These are phyloP conservation scores for Rotaria sp. DNA, from an alignment of 2,888 invertebrate genomes.

Conservation along the genomic window DNA sequence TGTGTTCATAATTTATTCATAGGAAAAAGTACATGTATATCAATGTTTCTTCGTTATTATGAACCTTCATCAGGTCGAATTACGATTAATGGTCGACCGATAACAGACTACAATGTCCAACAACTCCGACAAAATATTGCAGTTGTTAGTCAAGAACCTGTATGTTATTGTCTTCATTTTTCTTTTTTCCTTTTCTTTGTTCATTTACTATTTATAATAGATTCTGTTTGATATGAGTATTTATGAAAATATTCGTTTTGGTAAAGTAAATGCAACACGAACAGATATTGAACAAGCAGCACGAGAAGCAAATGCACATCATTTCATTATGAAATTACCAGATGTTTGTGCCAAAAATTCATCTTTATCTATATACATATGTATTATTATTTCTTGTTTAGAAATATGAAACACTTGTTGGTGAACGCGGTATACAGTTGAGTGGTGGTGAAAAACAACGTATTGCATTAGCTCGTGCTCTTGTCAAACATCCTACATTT, in stretches of 20 bases:
- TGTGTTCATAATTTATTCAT: not conserved
- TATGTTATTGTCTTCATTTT: slow-evolving; percentile 92
- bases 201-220: slow-evolving; percentile 62
- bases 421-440: too few relatives aligned
- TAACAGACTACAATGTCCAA: slow-evolving; percentile 70
- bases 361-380: not conserved
- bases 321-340: slow-evolving; percentile 69
- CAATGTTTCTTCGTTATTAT: slow-evolving; percentile 84
- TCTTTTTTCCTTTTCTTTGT: slow-evolving; percentile 67
- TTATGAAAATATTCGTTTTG: too few relatives aligned
- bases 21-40: slow-evolving; percentile 88
- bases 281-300: slow-evolving; percentile 76
- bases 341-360: slow-evolving; percentile 44
- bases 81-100: slow-evolving; percentile 73
- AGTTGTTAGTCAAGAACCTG: slow-evolving; percentile 95
- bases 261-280: slow-evolving; percentile 63
- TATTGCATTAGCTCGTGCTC: too few relatives aligned
- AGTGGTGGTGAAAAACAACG: too few relatives aligned
- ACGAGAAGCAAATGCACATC: slow-evolving; percentile 84
- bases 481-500: too few relatives aligned
- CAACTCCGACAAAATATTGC: slow-evolving; percentile 72
- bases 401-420: too few relatives aligned
- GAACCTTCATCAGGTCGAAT: slow-evolving; percentile 80
- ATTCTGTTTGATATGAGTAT: slow-evolving; percentile 86
- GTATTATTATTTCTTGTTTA: not conserved